Base-by-base conservation (phyloP, 2,888 invertebrate species). In the Clostera curtula region DNA sequence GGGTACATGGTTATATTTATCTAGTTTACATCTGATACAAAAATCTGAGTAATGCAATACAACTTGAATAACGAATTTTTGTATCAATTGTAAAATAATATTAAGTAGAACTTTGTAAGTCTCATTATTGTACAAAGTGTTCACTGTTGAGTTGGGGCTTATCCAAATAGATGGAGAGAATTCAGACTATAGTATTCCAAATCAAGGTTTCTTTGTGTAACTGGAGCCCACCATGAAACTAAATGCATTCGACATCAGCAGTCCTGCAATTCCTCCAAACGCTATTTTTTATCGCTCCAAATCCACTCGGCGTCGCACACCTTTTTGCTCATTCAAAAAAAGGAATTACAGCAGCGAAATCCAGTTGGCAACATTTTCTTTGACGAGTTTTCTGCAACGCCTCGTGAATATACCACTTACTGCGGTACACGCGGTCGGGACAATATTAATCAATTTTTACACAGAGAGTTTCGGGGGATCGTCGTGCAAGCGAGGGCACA, bases 371-470 rank as follows among this genome's bases (percentile, higher is more conserved):
- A 56, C 49, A 57, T 64, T 67, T 69, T 59, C 60, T 63, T 67
- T 67, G 49, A 56, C 55, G 49, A 56, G 50, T 58, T 59, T 47
- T 51, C 44, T 56, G 44, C 40, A 43, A 52, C 53, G 54, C 56
- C 52, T 65, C 60, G 56, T 53, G 59, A 60, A 54, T 57, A 57
- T 57, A 60, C 57, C 65, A 63, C 62, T 67, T 65, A 69, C 59
- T 56, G 58, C 58, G 59, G 58, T 54, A 55, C 51, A 61, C 54
- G 58, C 55, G 55, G 59, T 56, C 49, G 59, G 65, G 64, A 63
- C 65, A 66, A 68, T 71, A 74, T 75, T 75, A 75, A 77, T 76
- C 70, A 76, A 73, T 75, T 76, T 76, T 72, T 68, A 69, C 69
- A 67, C 52, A 64, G 61, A 59, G 62, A 61, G 63, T 73, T 75